These are phyloP conservation scores for Ctenicera cuprea DNA, from an alignment of 2,888 invertebrate genomes.

Conservation along the genomic window DNA sequence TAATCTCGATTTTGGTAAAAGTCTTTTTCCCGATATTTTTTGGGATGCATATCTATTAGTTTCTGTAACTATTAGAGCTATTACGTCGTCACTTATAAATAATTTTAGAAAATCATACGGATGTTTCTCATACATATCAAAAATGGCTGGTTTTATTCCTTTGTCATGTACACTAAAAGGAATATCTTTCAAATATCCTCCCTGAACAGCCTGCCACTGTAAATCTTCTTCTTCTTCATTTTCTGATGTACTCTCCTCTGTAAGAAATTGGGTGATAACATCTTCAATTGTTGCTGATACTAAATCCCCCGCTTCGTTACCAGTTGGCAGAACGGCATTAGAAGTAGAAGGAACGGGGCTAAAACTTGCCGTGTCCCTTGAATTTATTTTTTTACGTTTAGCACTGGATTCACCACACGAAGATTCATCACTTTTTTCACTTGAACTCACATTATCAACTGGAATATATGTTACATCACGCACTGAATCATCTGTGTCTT, in stretches of 20 bases:
- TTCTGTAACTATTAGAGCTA: constrained; percentile 36
- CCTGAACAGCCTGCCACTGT: neutral
- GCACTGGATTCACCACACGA: neutral
- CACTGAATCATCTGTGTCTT: constrained; percentile 3
- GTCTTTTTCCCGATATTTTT: constrained; percentile 3
- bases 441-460: neutral
- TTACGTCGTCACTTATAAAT: constrained; percentile 38
- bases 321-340: constrained; percentile 1
- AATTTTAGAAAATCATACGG: constrained; percentile 85
- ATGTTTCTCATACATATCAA: neutral
- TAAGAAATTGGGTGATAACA: neutral
- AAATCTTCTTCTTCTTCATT: neutral
- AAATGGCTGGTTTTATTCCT: neutral
- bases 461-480: neutral
- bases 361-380: neutral
- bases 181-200: neutral
- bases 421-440: neutral
- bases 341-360: neutral
- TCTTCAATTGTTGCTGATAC: constrained; percentile 2
- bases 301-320: neutral
- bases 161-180: neutral
- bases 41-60: constrained; percentile 35
- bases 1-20: too few relatives aligned
- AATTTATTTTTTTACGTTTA: constrained; percentile 4
- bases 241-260: neutral